Conservation (phyloP, 2,797 vertebrate genomes). For the Myotis myotis region DNA sequence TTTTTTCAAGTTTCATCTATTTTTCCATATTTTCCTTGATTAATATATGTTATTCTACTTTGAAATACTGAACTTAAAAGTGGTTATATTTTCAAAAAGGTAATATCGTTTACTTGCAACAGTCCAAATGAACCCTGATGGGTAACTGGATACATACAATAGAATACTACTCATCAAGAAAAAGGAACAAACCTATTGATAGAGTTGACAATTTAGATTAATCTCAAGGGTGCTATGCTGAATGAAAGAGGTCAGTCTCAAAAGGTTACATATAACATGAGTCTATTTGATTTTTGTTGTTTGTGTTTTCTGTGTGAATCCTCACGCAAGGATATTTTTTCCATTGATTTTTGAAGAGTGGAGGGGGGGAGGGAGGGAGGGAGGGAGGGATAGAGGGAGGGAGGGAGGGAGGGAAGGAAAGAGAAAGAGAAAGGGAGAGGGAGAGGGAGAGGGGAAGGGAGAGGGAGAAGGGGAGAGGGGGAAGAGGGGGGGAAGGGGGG, state of each 20-base stretch:
- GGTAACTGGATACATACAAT: neutral
- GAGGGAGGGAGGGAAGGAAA: too few relatives aligned
- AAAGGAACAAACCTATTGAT: neutral
- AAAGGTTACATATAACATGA: neutral
- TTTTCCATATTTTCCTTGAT: slow-evolving; percentile 6
- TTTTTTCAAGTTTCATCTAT: neutral
- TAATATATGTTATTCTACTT: neutral
- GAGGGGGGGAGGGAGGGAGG: too few relatives aligned
- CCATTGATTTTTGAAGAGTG: too few relatives aligned
- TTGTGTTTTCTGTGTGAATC: too few relatives aligned
- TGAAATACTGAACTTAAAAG: slow-evolving; percentile 33
- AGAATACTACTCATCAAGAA: neutral
- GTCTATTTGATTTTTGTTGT: neutral
- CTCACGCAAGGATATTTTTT: too few relatives aligned
- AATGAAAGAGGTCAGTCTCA: neutral
- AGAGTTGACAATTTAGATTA: neutral
- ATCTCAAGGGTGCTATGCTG: neutral
- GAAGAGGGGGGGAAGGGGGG: too few relatives aligned
- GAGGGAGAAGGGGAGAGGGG: accelerated
- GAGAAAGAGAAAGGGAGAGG: too few relatives aligned
- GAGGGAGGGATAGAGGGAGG: too few relatives aligned
- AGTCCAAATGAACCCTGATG: neutral
- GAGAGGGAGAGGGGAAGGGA: too few relatives aligned
- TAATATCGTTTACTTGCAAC: neutral
- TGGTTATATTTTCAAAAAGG: neutral